phyloP scores from a whole-genome alignment of 2,797 vertebrate species.

The Lepilemur ruficaudatus region DNA sequence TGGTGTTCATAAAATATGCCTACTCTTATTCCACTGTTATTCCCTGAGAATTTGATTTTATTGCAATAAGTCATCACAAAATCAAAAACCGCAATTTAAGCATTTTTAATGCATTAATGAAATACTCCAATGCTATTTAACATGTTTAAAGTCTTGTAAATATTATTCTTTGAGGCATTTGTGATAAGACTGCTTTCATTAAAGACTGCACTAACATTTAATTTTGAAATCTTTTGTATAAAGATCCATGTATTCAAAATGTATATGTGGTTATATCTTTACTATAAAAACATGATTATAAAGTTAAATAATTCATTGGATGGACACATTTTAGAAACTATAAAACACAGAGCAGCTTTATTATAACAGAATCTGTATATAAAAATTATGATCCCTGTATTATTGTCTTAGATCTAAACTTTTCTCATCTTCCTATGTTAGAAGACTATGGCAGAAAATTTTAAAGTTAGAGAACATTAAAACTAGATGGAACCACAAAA shows the following conservation, averaged over 20 bases:
- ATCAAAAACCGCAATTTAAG: slow-evolving; percentile 2
- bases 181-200: neutral
- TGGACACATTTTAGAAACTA: neutral
- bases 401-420: neutral
- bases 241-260: neutral
- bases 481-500: neutral
- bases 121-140: neutral
- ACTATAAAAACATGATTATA: neutral
- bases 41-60: neutral
- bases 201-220: neutral
- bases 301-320: neutral
- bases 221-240: slow-evolving; percentile 3
- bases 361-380: neutral
- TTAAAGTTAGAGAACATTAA: neutral
- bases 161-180: neutral
- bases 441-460: neutral
- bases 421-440: neutral
- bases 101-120: neutral
- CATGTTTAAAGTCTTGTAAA: neutral
- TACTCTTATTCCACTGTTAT: neutral
- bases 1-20: neutral
- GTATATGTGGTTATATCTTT: neutral
- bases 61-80: neutral
- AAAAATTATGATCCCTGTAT: neutral
- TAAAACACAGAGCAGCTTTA: neutral